Conservation (phyloP, 2,113 vertebrate genomes). For the Anolis sagrei region DNA sequence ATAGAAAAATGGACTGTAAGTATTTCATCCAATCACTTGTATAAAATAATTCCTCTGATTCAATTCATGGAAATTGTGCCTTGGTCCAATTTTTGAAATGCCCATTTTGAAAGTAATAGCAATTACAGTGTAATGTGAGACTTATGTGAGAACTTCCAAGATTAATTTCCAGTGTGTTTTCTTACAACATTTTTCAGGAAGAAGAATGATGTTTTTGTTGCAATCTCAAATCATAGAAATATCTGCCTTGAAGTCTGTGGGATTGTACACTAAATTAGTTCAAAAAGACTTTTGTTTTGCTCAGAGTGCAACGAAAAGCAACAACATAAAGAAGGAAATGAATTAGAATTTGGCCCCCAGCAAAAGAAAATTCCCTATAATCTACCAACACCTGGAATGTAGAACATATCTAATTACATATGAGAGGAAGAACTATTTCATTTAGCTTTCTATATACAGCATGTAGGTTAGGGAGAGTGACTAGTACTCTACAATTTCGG, state of each 20-base stretch:
- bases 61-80: not conserved
- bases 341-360: slow-evolving; percentile 28
- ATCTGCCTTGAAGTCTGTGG: not conserved
- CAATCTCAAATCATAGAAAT: slow-evolving; percentile 12
- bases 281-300: not conserved
- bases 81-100: not conserved
- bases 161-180: not conserved
- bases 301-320: not conserved
- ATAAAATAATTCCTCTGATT: not conserved
- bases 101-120: not conserved
- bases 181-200: slow-evolving; percentile 10
- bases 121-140: not conserved
- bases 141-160: not conserved
- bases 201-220: not conserved
- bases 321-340: not conserved
- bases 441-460: slow-evolving; percentile 70
- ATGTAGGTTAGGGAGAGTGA: slow-evolving; percentile 60
- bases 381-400: slow-evolving; percentile 52
- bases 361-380: slow-evolving; percentile 30
- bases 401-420: slow-evolving; percentile 23
- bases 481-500: slow-evolving; percentile 67
- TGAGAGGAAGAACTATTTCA: slow-evolving; percentile 59
- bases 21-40: not conserved
- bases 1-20: not conserved
- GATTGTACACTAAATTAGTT: not conserved